Percentiles rank a stretch among this genome's conserved stretches.
Evolutionary conservation across 2,113 vertebrate genomes (phyloP).

Genomic region (Eudorcas thomsonii): DNA sequence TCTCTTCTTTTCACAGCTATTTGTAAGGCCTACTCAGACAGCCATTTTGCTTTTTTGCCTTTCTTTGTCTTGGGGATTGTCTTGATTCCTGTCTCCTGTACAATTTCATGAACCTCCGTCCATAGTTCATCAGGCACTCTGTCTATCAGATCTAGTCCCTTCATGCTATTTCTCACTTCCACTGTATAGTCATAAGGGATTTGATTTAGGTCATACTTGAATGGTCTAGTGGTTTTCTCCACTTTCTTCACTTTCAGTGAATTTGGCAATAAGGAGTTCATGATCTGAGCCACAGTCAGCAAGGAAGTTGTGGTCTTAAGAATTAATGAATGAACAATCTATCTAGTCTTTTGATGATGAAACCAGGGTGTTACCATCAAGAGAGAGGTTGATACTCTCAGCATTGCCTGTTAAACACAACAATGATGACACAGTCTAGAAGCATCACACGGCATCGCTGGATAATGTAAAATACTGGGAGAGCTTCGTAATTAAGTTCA

Average conservation of each 20-base stretch:
- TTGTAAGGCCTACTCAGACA: background rate
- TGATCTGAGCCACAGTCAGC: background rate
- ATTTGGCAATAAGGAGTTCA: background rate
- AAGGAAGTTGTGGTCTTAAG: background rate
- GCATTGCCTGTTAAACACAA: background rate
- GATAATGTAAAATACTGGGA: background rate
- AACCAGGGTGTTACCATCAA: background rate
- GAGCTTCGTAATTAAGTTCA: background rate
- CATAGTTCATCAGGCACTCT: background rate
- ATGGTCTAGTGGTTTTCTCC: background rate
- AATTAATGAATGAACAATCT: background rate
- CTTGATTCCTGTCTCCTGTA: background rate
- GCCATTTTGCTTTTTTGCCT: background rate
- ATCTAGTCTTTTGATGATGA: background rate
- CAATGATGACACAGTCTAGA: background rate
- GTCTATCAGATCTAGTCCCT: background rate
- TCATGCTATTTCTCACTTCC: background rate
- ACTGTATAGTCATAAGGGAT: background rate
- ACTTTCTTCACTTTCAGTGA: background rate
- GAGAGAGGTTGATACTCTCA: background rate
- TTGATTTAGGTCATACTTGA: background rate
- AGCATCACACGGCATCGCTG: background rate
- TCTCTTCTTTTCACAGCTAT: background rate
- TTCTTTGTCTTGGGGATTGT: background rate
- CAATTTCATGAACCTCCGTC: fast-evolving